phyloP scores from a whole-genome alignment of 30 jellyfish, hydroid and myxozoan species.

The Phacellophora camtschatica region DNA sequence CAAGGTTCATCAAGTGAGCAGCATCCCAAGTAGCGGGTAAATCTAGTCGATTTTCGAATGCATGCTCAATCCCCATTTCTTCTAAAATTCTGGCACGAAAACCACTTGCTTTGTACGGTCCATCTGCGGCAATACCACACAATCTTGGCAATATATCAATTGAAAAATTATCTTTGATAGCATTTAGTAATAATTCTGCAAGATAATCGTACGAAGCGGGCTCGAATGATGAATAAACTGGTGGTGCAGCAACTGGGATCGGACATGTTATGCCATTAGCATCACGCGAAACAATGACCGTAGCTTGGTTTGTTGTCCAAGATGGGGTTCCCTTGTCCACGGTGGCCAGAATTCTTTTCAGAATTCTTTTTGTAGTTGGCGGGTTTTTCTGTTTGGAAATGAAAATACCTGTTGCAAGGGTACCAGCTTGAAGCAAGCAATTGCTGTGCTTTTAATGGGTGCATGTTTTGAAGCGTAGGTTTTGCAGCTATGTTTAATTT shows the following conservation, averaged over 20 bases:
- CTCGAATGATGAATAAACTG: conserved; percentile 3
- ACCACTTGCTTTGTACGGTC: conserved; percentile 32
- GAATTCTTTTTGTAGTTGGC: too few relatives aligned
- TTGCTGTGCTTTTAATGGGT: conserved; percentile 32
- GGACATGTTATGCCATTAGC: conserved; percentile 18
- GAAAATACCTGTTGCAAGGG: conserved; percentile 31
- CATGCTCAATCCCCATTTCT: conserved; percentile 10
- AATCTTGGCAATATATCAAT: conserved; percentile 29
- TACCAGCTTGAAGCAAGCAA: conserved; percentile 1
- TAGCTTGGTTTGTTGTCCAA: conserved; percentile 39
- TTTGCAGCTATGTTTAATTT: conserved; percentile 2
- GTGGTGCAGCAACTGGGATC: conserved; percentile 50
- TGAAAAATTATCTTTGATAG: conserved; percentile 42
- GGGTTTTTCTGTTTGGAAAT: not conserved
- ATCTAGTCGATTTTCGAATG: not conserved
- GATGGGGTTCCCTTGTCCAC: conserved; percentile 44
- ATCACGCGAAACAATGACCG: conserved; percentile 31
- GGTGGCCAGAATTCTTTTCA: too few relatives aligned
- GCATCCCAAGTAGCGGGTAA: conserved; percentile 57
- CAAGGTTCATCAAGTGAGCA: conserved; percentile 47
- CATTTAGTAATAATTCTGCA: conserved; percentile 13
- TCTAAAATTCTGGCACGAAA: conserved; percentile 5
- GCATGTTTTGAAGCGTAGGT: not conserved
- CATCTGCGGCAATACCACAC: conserved; percentile 64
- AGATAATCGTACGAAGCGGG: conserved; percentile 42